These are phyloP conservation scores for Troides helena DNA, from an alignment of 2,888 invertebrate species.

Conservation along the genomic window DNA sequence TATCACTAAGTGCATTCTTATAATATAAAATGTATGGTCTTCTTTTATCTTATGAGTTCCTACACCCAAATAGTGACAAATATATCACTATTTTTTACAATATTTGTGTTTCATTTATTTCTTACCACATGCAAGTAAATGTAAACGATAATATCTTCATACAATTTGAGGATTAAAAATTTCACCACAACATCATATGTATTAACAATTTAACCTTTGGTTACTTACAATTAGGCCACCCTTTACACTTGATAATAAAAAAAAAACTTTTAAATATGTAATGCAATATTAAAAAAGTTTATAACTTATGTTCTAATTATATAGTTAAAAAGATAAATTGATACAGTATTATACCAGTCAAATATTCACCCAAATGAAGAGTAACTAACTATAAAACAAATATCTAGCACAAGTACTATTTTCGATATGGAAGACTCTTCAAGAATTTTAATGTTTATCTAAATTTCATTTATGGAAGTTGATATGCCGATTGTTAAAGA, in stretches of 20 bases:
- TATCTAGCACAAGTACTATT: constrained; percentile 70
- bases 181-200: constrained; percentile 16
- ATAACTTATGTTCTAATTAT: constrained; percentile 28
- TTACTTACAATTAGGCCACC: constrained; percentile 26
- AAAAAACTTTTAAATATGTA: constrained; percentile 7
- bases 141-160: constrained; percentile 6
- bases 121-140: constrained; percentile 3
- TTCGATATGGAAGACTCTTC: constrained; percentile 80
- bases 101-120: not conserved
- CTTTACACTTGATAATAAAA: constrained; percentile 22
- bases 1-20: constrained; percentile 21
- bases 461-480: constrained; percentile 75
- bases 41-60: constrained; percentile 7
- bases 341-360: constrained; percentile 41
- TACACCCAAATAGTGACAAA: constrained; percentile 17
- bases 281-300: constrained; percentile 18
- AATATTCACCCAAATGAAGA: constrained; percentile 57
- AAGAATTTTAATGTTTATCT: constrained; percentile 62
- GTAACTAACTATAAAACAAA: constrained; percentile 53
- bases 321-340: constrained; percentile 28
- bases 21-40: constrained; percentile 5
- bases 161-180: constrained; percentile 3
- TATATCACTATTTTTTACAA: constrained; percentile 8
- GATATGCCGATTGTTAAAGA: constrained; percentile 76
- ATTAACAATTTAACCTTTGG: constrained; percentile 28